Conservation (phyloP, 2,888 invertebrate species). For the Thera obeliscata region DNA sequence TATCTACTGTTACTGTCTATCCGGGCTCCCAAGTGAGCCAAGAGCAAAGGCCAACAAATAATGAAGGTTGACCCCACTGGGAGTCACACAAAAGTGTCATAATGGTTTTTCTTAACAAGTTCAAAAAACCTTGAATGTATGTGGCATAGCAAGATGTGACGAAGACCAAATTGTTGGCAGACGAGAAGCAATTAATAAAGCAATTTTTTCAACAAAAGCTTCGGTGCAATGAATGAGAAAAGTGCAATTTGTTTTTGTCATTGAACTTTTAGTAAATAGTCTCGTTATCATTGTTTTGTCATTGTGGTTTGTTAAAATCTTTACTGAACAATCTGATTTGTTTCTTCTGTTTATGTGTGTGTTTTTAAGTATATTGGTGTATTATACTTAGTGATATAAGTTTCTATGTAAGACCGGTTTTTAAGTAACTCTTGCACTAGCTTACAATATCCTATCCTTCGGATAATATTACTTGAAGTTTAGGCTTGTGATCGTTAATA, state of each 20-base stretch:
- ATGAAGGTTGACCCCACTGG: too few species aligned
- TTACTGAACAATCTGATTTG: neutral
- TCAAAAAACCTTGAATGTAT: neutral
- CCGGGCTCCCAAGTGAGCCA: too few species aligned
- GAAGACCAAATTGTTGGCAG: conserved; percentile 30
- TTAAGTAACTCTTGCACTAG: neutral
- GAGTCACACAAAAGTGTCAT: conserved; percentile 12
- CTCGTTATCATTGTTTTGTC: conserved; percentile 25
- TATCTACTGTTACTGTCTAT: too few species aligned
- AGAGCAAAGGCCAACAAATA: too few species aligned
- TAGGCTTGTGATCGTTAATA: too few species aligned
- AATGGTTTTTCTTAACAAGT: conserved; percentile 10
- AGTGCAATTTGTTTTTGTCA: conserved; percentile 27
- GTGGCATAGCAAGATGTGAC: conserved; percentile 1
- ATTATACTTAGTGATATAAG: neutral
- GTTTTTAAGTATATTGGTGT: neutral
- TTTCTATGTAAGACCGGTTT: neutral
- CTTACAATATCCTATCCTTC: too few species aligned
- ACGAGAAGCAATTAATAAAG: conserved; percentile 24
- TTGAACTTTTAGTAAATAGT: conserved; percentile 23
- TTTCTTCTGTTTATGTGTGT: neutral
- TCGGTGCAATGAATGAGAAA: conserved; percentile 34
- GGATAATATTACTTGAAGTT: too few species aligned
- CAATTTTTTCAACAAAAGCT: conserved; percentile 30
- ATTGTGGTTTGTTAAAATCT: conserved; percentile 19